Base-by-base conservation (phyloP, 1,140 invertebrate species). In the Macrostomum lignano region DNA sequence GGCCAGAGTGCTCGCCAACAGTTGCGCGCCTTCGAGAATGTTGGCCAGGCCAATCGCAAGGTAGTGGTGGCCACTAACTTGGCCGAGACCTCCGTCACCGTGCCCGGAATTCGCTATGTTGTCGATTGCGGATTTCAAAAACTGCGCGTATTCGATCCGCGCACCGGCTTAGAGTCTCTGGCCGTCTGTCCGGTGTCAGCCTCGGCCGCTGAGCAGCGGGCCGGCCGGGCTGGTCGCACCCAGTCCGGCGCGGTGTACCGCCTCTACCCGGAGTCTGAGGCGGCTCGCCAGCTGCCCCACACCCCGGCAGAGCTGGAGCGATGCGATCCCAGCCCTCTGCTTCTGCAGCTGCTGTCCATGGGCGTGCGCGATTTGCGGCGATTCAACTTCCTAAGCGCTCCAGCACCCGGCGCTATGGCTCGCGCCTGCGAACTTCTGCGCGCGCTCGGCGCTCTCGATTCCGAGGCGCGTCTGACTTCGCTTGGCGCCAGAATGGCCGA, bases 281-380 rank as follows among this genome's bases (percentile, higher is more conserved):
- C 11, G 10, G 7, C 7, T 7, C 10, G 11, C 11, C 7, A 88
- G 29, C 79, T 86, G 7, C 73, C 86, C 42, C 75, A 84, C 44
- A 70, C 78, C 47, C 82, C 75, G 0, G 77, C 81, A 0, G 82
- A 91, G 62, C 88, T 91, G 66, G 84, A 88, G 56, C 64, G 82
- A 33, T 88, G 79, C 2, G 81, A 81, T 0, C 60, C 91, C 3
- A 81, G 91, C 47, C 81, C 91, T 48, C 35, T 61, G 14, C 50
- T 53, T 0, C 40, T 61, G 31, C 45, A 52, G 24, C 62, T 63
- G 35, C 63, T 63, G 41, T 41, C 61, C 11, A 44, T 63, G 3
- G 40, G 52, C n/a, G n/a, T n/a, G n/a, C n/a, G n/a, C n/a, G n/a
- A n/a, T n/a, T n/a, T n/a, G n/a, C n/a, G n/a, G n/a, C n/a, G n/a